Percentiles rank a stretch among this genome's conserved stretches.
phyloP scores from a whole-genome alignment of 1,140 invertebrate species.

The Tenebrio molitor region DNA sequence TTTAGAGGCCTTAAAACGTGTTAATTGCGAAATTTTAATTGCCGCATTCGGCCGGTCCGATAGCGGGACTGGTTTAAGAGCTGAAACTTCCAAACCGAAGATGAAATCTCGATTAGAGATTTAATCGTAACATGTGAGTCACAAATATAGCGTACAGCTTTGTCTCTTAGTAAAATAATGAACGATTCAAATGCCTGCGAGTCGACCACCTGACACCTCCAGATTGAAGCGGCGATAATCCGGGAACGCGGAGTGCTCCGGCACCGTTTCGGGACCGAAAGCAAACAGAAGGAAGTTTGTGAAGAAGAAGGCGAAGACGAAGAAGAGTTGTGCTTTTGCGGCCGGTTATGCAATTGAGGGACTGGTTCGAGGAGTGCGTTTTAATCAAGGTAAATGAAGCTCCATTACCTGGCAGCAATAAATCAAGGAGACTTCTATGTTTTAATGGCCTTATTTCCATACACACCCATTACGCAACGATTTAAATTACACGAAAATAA shows the following conservation, averaged over 20 bases:
- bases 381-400: slow-evolving; percentile 44
- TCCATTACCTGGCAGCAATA: slow-evolving; percentile 35
- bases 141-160: slow-evolving; percentile 10
- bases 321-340: slow-evolving; percentile 13
- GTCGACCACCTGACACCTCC: slow-evolving; percentile 12
- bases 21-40: slow-evolving; percentile 11
- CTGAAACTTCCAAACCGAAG: background rate
- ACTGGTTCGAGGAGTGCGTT: slow-evolving; percentile 4
- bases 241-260: background rate
- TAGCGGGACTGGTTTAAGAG: background rate
- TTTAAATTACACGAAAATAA: slow-evolving; percentile 60
- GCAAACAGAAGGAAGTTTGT: background rate
- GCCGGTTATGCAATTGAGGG: background rate
- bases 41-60: background rate
- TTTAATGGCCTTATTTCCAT: slow-evolving; percentile 59
- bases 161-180: slow-evolving; percentile 19
- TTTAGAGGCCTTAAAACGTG: background rate
- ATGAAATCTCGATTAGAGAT: slow-evolving; percentile 12
- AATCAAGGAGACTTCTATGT: slow-evolving; percentile 44
- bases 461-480: slow-evolving; percentile 58
- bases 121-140: slow-evolving; percentile 13
- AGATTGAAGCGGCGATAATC: slow-evolving; percentile 32
- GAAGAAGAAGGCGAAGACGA: background rate
- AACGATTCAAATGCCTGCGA: slow-evolving; percentile 12
- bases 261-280: background rate